Evolutionary conservation across 2,888 invertebrate genomes (phyloP), one percentile per base, ranked within the genome.

Genomic region (Reticulitermes lucifugus): DNA sequence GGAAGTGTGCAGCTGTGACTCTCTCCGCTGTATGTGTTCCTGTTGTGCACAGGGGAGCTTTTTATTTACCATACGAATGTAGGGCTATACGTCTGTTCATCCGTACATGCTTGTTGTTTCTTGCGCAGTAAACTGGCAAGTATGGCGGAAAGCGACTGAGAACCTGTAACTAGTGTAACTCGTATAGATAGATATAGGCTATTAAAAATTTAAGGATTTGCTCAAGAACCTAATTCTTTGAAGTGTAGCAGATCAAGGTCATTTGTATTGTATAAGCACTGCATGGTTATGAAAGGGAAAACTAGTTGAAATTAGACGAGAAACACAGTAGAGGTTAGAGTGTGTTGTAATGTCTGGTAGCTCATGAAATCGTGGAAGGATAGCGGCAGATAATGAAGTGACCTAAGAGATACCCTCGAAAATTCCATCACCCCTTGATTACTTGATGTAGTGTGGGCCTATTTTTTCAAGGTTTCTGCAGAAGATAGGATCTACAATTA

Each of bases 191-290:
- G 35, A 35, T 35, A 35, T 25, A 25, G 25, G 25, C 25, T 46
- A 46, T 25, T 71, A 6, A 25, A 4, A 0, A 18, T 60, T 60
- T 29, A 1, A 73, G 6, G 41, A 35, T 73, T 73, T 29, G 41
- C 73, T 73, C 73, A 14, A 41, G 73, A 73, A 73, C 73, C 41
- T 29, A 35, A 73, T 73, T 41, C 22, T 41, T 73, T 73, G 29
- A 6, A 18, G 35, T 73, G 22, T 2, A 73, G 73, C 41, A 35
- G 73, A 73, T 73, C 73, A 73, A 41, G 73, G 73, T 73, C 73
- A 41, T 73, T 41, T 73, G 73, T 73, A 41, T 73, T 73, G 73
- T 73, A 73, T 73, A 73, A 73, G 41, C 41, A 41, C 73, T 73
- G 29, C 22, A 29, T 41, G 73, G 35, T 73, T 73, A 18, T 35